Conservation (phyloP, 1,140 invertebrate genomes). For the Drosophila arawakana region DNA sequence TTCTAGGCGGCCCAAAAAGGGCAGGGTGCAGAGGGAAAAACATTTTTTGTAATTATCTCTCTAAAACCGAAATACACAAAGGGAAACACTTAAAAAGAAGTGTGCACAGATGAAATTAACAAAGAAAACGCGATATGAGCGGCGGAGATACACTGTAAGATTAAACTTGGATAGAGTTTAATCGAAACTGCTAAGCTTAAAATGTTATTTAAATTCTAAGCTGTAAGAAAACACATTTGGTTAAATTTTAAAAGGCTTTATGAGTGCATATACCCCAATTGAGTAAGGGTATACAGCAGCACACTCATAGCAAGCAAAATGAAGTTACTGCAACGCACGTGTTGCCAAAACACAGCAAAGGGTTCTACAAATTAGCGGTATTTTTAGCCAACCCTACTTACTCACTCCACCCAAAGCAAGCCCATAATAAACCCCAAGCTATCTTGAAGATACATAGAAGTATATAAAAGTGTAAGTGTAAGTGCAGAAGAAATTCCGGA, state of each 20-base stretch:
- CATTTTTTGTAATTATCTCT: slow-evolving; percentile 81
- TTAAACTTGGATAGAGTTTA: neutral
- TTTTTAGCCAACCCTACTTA: neutral
- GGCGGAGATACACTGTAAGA: neutral
- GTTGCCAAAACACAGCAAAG: slow-evolving; percentile 24
- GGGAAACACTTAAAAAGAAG: slow-evolving; percentile 24
- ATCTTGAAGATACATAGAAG: neutral
- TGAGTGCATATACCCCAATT: neutral
- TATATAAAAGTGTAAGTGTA: neutral
- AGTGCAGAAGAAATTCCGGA: neutral
- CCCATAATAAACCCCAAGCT: neutral
- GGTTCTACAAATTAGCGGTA: slow-evolving; percentile 39
- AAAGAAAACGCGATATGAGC: neutral
- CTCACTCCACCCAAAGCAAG: neutral
- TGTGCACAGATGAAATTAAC: neutral
- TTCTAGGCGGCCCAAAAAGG: slow-evolving; percentile 66
- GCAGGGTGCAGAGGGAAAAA: slow-evolving; percentile 58
- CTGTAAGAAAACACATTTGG: neutral
- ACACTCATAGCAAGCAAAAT: slow-evolving; percentile 40
- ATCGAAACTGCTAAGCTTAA: too few relatives aligned
- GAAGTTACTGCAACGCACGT: slow-evolving; percentile 61
- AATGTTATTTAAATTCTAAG: neutral
- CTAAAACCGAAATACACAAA: slow-evolving; percentile 60
- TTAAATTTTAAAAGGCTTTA: too few relatives aligned
- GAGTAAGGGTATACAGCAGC: neutral